Percentiles rank a stretch among this genome's conserved stretches.
Evolutionary conservation across 1,140 invertebrate genomes (phyloP).

Genomic region (Nymphalis io): DNA sequence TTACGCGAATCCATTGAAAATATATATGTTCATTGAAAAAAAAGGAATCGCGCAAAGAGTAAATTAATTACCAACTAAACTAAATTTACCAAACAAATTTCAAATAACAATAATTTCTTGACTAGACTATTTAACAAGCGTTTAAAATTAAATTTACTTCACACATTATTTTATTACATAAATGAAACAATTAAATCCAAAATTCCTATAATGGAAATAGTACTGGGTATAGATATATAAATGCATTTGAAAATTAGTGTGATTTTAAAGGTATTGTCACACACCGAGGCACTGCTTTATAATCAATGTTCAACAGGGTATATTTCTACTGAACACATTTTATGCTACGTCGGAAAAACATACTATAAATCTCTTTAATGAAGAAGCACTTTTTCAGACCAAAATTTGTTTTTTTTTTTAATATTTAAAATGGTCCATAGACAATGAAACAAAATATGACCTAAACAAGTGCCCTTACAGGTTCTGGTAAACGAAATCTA

Average conservation of each 20-base stretch:
- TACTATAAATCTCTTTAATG: slow-evolving; percentile 26
- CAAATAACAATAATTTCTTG: slow-evolving; percentile 33
- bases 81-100: slow-evolving; percentile 28
- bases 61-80: slow-evolving; percentile 30
- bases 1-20: slow-evolving; percentile 25
- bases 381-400: slow-evolving; percentile 71
- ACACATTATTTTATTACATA: slow-evolving; percentile 19
- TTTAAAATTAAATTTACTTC: slow-evolving; percentile 27
- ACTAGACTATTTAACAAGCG: slow-evolving; percentile 39
- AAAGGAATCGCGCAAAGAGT: slow-evolving; percentile 37
- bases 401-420: slow-evolving; percentile 20
- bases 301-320: slow-evolving; percentile 32
- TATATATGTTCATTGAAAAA: slow-evolving; percentile 9
- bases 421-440: slow-evolving; percentile 18
- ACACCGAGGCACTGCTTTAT: slow-evolving; percentile 41
- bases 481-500: slow-evolving; percentile 60
- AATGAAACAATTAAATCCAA: slow-evolving; percentile 3
- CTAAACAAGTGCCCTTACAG: slow-evolving; percentile 72
- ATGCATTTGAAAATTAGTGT: slow-evolving; percentile 29
- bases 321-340: slow-evolving; percentile 37
- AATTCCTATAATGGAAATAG: slow-evolving; percentile 13
- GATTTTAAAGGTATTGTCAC: slow-evolving; percentile 38
- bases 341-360: slow-evolving; percentile 38
- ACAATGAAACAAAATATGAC: slow-evolving; percentile 39
- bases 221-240: slow-evolving; percentile 15